Percentiles rank a stretch among this genome's conserved stretches.
Conservation (phyloP, 2,888 invertebrate genomes). For the Tinea semifulvella region DNA sequence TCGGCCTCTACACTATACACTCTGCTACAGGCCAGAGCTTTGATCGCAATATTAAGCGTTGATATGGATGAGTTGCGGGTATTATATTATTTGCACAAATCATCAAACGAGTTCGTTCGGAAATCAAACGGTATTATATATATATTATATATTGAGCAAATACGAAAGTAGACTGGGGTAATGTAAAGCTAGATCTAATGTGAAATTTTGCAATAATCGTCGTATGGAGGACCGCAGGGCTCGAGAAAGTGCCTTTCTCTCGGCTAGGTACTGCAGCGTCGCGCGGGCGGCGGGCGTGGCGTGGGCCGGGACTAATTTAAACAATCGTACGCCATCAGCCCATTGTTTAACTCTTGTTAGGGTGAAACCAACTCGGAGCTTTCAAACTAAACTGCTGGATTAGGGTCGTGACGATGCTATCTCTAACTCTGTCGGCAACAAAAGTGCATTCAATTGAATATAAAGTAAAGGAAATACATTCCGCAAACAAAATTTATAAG, state of each 20-base stretch:
- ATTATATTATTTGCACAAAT: no score
- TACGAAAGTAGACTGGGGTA: conserved; percentile 25
- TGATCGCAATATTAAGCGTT: not conserved
- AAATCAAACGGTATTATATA: no score
- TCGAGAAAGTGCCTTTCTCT: conserved; percentile 63
- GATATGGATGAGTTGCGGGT: no score
- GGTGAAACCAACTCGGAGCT: not conserved
- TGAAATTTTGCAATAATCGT: conserved; percentile 51
- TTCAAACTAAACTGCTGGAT: no score
- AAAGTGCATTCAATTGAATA: no score
- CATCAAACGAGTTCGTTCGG: no score
- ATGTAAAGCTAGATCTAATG: conserved; percentile 31
- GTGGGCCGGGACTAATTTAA: conserved; percentile 33
- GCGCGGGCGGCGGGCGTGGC: conserved; percentile 21
- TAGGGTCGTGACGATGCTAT: not conserved
- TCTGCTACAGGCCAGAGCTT: conserved; percentile 1
- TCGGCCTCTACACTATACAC: conserved; percentile 13
- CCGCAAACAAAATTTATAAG: no score
- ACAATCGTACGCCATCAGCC: conserved; percentile 44
- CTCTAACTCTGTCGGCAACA: no score
- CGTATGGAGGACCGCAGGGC: conserved; percentile 54
- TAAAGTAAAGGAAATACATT: no score
- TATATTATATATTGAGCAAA: no score
- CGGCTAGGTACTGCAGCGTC: conserved; percentile 28
- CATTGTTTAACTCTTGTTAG: conserved; percentile 22